phyloP scores from a whole-genome alignment of 2,888 invertebrate genomes.

The Napeogenes sylphis region DNA sequence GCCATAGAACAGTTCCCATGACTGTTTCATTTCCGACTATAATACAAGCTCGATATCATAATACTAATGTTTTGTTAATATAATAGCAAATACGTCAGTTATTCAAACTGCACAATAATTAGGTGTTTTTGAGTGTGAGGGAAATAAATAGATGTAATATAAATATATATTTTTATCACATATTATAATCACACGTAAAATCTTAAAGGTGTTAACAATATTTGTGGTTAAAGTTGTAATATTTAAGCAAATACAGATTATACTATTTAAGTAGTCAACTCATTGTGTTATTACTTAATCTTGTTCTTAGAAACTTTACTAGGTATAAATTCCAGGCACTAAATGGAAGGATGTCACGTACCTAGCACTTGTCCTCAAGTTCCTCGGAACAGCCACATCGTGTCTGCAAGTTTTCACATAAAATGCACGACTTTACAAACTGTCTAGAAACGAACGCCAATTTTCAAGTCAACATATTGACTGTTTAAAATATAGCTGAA shows the following conservation, averaged over 20 bases:
- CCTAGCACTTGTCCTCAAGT: slow-evolving; percentile 64
- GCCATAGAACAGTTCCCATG: slow-evolving; percentile 1
- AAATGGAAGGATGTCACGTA: slow-evolving; percentile 58
- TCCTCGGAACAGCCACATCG: slow-evolving; percentile 51
- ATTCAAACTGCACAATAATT: no score
- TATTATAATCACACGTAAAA: neutral
- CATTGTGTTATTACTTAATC: slow-evolving; percentile 31
- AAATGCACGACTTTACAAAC: slow-evolving; percentile 65
- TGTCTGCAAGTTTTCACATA: slow-evolving; percentile 71
- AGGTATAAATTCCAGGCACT: slow-evolving; percentile 33
- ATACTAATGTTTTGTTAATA: no score
- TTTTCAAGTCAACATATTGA: slow-evolving; percentile 60
- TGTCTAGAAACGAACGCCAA: slow-evolving; percentile 60
- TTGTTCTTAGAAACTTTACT: slow-evolving; percentile 25
- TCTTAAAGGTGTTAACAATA: neutral
- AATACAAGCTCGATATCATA: no score
- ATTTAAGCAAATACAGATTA: slow-evolving; percentile 12
- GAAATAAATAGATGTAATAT: no score
- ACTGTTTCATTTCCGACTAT: no score
- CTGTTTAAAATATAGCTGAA: slow-evolving; percentile 33
- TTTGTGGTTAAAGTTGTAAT: neutral
- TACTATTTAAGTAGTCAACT: slow-evolving; percentile 18
- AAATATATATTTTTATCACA: no score
- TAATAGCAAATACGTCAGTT: no score
- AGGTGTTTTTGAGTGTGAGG: no score